phyloP scores from a whole-genome alignment of 1,140 invertebrate genomes.

The Pachypeltis micranthus region DNA sequence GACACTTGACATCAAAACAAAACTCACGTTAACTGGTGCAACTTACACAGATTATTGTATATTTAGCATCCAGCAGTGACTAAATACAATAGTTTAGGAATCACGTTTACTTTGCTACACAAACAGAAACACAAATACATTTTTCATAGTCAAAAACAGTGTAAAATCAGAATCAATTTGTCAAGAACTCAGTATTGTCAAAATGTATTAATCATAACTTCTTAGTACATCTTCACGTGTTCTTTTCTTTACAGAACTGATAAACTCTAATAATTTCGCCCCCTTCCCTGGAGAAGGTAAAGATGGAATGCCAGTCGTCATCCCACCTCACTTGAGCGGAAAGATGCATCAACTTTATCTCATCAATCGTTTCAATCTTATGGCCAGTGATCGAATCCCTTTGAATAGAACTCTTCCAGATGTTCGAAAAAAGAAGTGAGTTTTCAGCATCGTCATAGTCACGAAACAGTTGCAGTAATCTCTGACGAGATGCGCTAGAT shows the following conservation, averaged over 20 bases:
- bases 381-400: constrained; percentile 84
- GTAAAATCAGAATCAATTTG: not conserved
- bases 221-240: not conserved
- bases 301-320: constrained; percentile 66
- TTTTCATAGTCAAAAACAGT: too few relatives aligned
- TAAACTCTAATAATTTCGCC: constrained; percentile 70
- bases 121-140: too few relatives aligned
- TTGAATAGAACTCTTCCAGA: constrained; percentile 84
- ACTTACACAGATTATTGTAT: too few relatives aligned
- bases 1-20: too few relatives aligned
- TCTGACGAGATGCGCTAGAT: too few relatives aligned
- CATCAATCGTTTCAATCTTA: constrained; percentile 80
- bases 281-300: constrained; percentile 62
- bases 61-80: too few relatives aligned
- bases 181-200: not conserved
- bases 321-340: constrained; percentile 58
- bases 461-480: too few relatives aligned
- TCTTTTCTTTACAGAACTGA: constrained; percentile 44
- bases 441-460: not conserved
- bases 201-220: not conserved
- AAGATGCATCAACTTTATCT: constrained; percentile 69
- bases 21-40: too few relatives aligned
- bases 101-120: too few relatives aligned
- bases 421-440: constrained; percentile 59
- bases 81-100: too few relatives aligned